Evolutionary conservation across 2,888 invertebrate species (phyloP).

Genomic region (Ferdinandea cuprea): DNA sequence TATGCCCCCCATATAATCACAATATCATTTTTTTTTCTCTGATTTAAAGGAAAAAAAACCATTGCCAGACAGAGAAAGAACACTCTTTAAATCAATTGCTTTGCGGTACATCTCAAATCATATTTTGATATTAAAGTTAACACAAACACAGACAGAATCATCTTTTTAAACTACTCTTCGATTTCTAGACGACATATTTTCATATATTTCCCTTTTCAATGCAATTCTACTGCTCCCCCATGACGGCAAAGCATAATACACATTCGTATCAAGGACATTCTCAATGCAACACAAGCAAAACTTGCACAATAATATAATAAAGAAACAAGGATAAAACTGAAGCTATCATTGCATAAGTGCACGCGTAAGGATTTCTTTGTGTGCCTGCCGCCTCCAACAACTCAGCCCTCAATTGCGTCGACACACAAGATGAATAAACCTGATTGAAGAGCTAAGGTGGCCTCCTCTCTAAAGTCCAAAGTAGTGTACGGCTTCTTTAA

Average conservation of each 20-base stretch:
- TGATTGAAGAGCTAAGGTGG: conserved; percentile 52
- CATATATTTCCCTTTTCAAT: not conserved
- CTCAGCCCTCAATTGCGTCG: conserved; percentile 15
- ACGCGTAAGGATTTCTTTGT: conserved; percentile 51
- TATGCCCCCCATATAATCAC: too few relatives aligned
- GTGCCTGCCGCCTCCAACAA: conserved; percentile 9
- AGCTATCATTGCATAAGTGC: conserved; percentile 54
- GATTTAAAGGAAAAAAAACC: too few relatives aligned
- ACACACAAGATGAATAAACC: conserved; percentile 39
- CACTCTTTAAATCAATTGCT: too few relatives aligned
- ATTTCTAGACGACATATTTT: not conserved
- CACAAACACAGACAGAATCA: too few relatives aligned
- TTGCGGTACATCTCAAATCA: too few relatives aligned
- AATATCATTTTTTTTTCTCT: too few relatives aligned
- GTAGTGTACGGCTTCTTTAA: conserved; percentile 4
- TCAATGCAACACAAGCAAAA: conserved; percentile 17
- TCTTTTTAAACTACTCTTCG: too few relatives aligned
- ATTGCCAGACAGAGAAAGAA: too few relatives aligned
- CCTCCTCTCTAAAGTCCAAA: conserved; percentile 28
- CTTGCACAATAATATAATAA: not conserved
- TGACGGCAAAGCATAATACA: not conserved
- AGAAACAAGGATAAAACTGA: conserved; percentile 22
- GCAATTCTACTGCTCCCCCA: not conserved
- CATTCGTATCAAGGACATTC: conserved; percentile 25
- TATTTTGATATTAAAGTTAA: too few relatives aligned